phyloP scores from a whole-genome alignment of 64 coral and sea anemone genomes.

The Actinia equina region DNA sequence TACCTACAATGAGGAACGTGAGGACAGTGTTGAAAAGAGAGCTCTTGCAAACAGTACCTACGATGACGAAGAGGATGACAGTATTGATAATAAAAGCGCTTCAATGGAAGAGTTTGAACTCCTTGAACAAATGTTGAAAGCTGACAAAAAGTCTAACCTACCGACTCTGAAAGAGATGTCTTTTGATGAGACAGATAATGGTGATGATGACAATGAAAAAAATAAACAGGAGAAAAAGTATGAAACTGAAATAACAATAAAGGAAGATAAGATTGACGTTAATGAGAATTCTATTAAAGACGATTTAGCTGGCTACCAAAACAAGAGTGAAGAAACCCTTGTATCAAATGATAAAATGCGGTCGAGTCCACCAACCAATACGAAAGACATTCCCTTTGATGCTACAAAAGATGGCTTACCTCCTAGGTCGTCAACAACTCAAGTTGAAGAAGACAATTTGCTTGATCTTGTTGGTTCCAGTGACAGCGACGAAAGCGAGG shows the following conservation, averaged over 20 bases:
- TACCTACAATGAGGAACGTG: no score
- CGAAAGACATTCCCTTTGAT: background rate
- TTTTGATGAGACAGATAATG: background rate
- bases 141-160: slow-evolving; percentile 15
- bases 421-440: background rate
- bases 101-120: slow-evolving; percentile 82
- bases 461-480: slow-evolving; percentile 50
- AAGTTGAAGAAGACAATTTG: slow-evolving; percentile 37
- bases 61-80: slow-evolving; percentile 16
- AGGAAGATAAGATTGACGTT: background rate
- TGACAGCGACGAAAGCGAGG: slow-evolving; percentile 22
- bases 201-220: background rate
- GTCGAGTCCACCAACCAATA: background rate
- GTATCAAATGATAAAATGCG: background rate
- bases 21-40: background rate
- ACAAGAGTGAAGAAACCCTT: background rate
- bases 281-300: background rate
- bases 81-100: slow-evolving; percentile 34
- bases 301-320: background rate
- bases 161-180: background rate
- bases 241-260: background rate
- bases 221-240: background rate
- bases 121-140: slow-evolving; percentile 59
- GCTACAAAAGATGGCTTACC: background rate
- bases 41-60: background rate